These are phyloP conservation scores for Cataglyphis livida DNA, from an alignment of 2,888 invertebrate genomes.

Conservation along the genomic window DNA sequence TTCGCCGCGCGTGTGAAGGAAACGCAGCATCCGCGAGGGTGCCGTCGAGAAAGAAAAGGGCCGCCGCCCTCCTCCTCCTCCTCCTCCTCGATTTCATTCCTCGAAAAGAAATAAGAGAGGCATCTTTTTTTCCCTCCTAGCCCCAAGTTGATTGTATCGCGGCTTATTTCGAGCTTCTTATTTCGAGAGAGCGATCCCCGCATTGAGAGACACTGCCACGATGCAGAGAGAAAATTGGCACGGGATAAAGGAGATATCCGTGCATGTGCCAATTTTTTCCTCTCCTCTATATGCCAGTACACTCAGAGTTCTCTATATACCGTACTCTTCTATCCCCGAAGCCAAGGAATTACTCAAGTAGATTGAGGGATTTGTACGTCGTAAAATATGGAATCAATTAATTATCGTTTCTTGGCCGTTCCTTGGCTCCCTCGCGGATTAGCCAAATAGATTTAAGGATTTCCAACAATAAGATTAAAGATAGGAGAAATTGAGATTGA, in stretches of 20 bases:
- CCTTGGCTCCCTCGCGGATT: slow-evolving; percentile 15
- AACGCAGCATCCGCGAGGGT: slow-evolving; percentile 16
- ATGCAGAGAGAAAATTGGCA: slow-evolving; percentile 30
- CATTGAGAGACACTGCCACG: neutral
- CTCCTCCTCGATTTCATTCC: slow-evolving; percentile 6
- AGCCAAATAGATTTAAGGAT: slow-evolving; percentile 46
- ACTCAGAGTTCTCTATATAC: slow-evolving; percentile 19
- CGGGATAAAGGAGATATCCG: slow-evolving; percentile 34
- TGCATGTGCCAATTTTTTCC: slow-evolving; percentile 60
- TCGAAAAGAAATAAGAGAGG: slow-evolving; percentile 6
- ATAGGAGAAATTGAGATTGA: slow-evolving; percentile 13
- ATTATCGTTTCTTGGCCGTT: slow-evolving; percentile 37
- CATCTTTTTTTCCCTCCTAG: neutral
- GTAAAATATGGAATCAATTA: slow-evolving; percentile 52
- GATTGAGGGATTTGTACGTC: slow-evolving; percentile 49
- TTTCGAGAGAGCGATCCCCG: neutral
- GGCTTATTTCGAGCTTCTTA: slow-evolving; percentile 23
- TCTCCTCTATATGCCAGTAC: slow-evolving; percentile 13
- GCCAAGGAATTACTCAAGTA: slow-evolving; percentile 50
- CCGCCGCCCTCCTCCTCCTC: neutral
- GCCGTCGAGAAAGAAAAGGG: neutral
- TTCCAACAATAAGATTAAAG: slow-evolving; percentile 6
- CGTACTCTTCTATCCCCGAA: neutral
- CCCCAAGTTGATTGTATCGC: neutral
- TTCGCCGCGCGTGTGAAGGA: neutral